phyloP scores from a whole-genome alignment of 2,797 vertebrate species.

The Thaleichthys pacificus region DNA sequence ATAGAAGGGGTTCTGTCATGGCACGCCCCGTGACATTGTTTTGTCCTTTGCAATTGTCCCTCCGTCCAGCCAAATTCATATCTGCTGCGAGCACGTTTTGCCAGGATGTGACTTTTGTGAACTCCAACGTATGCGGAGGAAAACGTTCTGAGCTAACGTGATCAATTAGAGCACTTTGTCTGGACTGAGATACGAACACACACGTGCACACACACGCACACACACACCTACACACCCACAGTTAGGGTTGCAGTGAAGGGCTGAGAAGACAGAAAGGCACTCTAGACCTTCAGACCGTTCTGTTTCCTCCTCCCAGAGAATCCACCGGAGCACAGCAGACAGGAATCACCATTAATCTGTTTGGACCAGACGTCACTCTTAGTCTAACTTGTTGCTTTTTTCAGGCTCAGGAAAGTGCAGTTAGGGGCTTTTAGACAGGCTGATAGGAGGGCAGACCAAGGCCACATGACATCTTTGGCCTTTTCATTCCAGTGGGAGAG shows the following conservation, averaged over 20 bases:
- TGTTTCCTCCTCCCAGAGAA: background rate
- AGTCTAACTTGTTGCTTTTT: background rate
- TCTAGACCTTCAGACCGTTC: background rate
- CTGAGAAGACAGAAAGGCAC: background rate
- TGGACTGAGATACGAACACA: background rate
- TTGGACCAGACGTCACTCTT: slow-evolving; percentile 3
- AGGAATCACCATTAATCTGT: background rate
- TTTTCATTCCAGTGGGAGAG: slow-evolving; percentile 36
- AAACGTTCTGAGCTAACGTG: slow-evolving; percentile 32
- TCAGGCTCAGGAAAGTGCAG: slow-evolving; percentile 25
- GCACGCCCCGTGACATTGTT: slow-evolving; percentile 58
- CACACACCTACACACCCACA: background rate
- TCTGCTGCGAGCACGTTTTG: slow-evolving; percentile 44
- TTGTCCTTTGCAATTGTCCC: slow-evolving; percentile 47
- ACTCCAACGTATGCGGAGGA: slow-evolving; percentile 33
- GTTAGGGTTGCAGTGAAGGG: background rate
- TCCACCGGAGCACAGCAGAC: background rate
- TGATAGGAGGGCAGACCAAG: slow-evolving; percentile 31
- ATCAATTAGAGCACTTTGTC: background rate
- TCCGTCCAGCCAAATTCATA: slow-evolving; percentile 35
- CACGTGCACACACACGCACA: background rate
- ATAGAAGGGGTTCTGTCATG: slow-evolving; percentile 44
- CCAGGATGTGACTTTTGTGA: slow-evolving; percentile 66
- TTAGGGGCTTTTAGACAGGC: slow-evolving; percentile 25
- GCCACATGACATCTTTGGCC: slow-evolving; percentile 36